Base-by-base conservation (phyloP, 2,113 vertebrate genomes). In the Saimiri boliviensis region DNA sequence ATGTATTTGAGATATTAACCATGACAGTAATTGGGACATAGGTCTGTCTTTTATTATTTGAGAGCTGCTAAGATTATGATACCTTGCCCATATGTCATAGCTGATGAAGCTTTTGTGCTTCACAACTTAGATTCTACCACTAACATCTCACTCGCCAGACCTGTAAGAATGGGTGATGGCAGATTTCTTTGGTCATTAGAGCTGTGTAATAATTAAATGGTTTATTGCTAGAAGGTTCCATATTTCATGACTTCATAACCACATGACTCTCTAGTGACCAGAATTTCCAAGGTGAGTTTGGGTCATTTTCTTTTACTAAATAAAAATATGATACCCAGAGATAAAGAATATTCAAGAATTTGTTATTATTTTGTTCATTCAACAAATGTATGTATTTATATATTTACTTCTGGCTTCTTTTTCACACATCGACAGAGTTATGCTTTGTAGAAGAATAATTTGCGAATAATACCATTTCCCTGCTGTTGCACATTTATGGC, bases 221-320 rank as follows among this genome's bases (percentile, higher is more conserved):
- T 23, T 66, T 56, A n/a, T 88, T 97, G 81, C 42, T 90, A 92
- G 94, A 92, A 73, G 14, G 73, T 86, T 95, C 68, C 79, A 97
- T 82, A 95, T 93, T 93, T 96, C 84, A 91, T 97, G 89, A 95
- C 74, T 83, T 89, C n/a, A 92, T 70, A 52, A 96, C 82, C 52
- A 27, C 23, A 63, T 86, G 66, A 83, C 56, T 92, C 49, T 89
- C n/a, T 76, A 87, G 40, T 92, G 80, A 82, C 49, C n/a, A 40
- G 45, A 86, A 79, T 96, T 96, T 96, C 73, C 47, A 86, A 93
- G 86, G 32, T 91, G 56, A 97, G 58, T 84, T 74, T 52, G 25
- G 47, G 30, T 63, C 42, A 86, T 83, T 94, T 77, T 47, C 74
- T 76, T 95, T 91, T 86, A 68, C 11, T 40, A 63, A 95, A 52